phyloP scores from a whole-genome alignment of 2,888 invertebrate species.

The Agonopterix alstromeriana region DNA sequence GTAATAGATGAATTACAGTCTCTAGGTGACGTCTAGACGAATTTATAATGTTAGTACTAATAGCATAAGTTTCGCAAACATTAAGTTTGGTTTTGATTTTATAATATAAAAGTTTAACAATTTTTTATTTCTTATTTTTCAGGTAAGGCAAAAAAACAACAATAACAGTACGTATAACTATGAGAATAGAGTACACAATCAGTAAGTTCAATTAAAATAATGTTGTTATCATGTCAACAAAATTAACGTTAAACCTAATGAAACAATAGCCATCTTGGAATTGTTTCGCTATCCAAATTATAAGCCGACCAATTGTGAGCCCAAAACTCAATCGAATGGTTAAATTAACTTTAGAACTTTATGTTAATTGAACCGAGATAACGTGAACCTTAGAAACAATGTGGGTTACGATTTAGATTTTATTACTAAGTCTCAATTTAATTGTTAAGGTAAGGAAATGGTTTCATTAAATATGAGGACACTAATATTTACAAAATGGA shows the following conservation, averaged over 20 bases:
- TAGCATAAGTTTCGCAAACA: no score
- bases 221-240: constrained; percentile 7
- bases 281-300: constrained; percentile 27
- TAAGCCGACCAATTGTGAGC: constrained; percentile 21
- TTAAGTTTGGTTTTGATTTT: not conserved
- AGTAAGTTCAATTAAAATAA: constrained; percentile 4
- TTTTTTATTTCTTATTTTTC: constrained; percentile 20
- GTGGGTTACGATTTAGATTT: not conserved
- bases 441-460: not conserved
- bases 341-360: constrained; percentile 37
- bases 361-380: constrained; percentile 18
- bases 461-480: no score
- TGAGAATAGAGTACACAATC: no score
- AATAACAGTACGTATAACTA: not conserved
- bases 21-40: no score
- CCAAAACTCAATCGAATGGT: constrained; percentile 41
- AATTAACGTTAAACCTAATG: constrained; percentile 5
- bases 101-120: not conserved
- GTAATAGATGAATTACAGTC: no score
- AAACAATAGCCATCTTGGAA: constrained; percentile 22
- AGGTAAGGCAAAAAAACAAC: constrained; percentile 26
- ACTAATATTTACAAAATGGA: no score
- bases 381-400: not conserved
- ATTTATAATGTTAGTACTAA: no score
- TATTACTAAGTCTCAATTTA: not conserved